These are phyloP conservation scores for Rhynchotus rufescens DNA, from an alignment of 2,797 vertebrate genomes.

Conservation along the genomic window DNA sequence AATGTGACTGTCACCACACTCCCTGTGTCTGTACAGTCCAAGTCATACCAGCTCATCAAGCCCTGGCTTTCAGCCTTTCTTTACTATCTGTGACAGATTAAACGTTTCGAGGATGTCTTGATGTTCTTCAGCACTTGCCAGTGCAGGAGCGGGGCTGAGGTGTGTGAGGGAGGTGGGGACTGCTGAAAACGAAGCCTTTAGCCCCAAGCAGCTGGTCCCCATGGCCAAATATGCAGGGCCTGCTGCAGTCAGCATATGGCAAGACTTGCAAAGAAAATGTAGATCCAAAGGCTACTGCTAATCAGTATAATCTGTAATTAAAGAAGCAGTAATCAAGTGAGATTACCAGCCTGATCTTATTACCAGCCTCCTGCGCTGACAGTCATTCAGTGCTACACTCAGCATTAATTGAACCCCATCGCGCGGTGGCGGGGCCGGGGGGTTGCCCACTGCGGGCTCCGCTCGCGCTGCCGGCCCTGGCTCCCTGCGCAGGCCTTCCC, in stretches of 20 bases:
- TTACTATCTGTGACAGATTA: not conserved
- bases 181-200: not conserved
- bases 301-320: not conserved
- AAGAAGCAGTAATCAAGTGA: not conserved
- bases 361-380: not conserved
- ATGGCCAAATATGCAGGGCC: fast-evolving
- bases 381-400: fast-evolving
- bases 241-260: not conserved
- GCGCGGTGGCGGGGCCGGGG: fast-evolving
- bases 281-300: not conserved
- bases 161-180: fast-evolving
- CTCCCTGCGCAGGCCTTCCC: fast-evolving
- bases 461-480: not conserved
- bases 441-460: not conserved
- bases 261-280: not conserved
- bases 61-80: not conserved
- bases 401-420: fast-evolving
- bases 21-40: no score
- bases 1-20: not conserved
- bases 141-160: not conserved
- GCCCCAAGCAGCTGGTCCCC: fast-evolving
- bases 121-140: not conserved
- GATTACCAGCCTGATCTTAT: not conserved
- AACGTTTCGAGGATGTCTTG: no score
- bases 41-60: not conserved